Percentiles rank a stretch among this genome's conserved stretches.
Conservation (phyloP, 23 tunicate genomes). For the Corella eumyota region DNA sequence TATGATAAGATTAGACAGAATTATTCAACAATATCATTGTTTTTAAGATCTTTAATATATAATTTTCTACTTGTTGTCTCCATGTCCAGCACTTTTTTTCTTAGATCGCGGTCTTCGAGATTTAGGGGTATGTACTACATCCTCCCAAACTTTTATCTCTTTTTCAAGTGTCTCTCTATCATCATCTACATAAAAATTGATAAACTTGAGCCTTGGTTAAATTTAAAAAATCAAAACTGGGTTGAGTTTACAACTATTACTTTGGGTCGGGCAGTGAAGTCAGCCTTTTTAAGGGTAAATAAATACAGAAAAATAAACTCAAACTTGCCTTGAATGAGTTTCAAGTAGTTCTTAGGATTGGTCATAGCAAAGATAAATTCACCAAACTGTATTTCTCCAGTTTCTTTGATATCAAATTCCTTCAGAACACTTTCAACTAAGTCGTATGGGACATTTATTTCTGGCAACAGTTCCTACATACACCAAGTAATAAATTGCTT, state of each 20-base stretch:
- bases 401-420: slow-evolving; percentile 55
- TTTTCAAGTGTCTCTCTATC: slow-evolving; percentile 20
- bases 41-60: too few species aligned
- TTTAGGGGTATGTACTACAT: slow-evolving; percentile 2
- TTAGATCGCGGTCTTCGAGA: neutral
- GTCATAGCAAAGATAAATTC: slow-evolving; percentile 67
- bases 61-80: neutral
- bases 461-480: slow-evolving; percentile 35
- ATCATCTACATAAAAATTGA: slow-evolving; percentile 20
- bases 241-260: too few species aligned
- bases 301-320: too few species aligned
- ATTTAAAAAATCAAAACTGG: too few species aligned
- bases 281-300: too few species aligned
- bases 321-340: slow-evolving; percentile 39
- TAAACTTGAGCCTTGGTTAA: too few species aligned
- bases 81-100: neutral
- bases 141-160: slow-evolving; percentile 52
- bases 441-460: slow-evolving; percentile 14
- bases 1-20: too few species aligned
- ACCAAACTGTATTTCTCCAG: slow-evolving; percentile 72
- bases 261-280: too few species aligned
- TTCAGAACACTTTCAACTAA: slow-evolving; percentile 18
- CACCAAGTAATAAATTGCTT: neutral
- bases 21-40: too few species aligned
- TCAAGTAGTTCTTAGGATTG: slow-evolving; percentile 46